These are phyloP conservation scores for Caradrina kadenii DNA, from an alignment of 2,888 invertebrate species.

Conservation along the genomic window DNA sequence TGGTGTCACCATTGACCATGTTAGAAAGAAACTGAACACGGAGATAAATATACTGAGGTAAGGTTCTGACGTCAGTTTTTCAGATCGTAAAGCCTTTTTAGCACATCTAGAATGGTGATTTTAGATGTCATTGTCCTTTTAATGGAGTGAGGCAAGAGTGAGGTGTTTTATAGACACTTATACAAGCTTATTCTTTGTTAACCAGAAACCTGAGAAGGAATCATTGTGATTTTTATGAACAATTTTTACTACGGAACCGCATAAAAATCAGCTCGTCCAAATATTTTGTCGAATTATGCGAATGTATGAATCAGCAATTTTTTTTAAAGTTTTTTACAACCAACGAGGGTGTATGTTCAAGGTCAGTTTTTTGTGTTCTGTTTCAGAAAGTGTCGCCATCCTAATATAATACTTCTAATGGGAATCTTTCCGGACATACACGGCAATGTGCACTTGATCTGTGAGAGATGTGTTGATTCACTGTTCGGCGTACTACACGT, in stretches of 20 bases:
- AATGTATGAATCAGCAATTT: too few species aligned
- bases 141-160: slow-evolving; percentile 12
- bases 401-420: slow-evolving; percentile 88
- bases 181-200: neutral
- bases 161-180: slow-evolving; percentile 1
- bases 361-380: neutral
- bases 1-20: slow-evolving; percentile 79
- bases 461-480: slow-evolving; percentile 86
- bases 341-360: neutral
- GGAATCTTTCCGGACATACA: slow-evolving; percentile 84
- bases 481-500: slow-evolving; percentile 84
- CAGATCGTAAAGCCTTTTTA: slow-evolving; percentile 30
- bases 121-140: slow-evolving; percentile 43
- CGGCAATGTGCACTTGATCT: slow-evolving; percentile 83
- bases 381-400: slow-evolving; percentile 88
- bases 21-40: slow-evolving; percentile 79
- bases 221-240: too few species aligned
- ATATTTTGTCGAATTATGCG: too few species aligned
- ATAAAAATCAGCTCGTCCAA: too few species aligned
- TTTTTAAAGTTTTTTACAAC: neutral
- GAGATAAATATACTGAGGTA: slow-evolving; percentile 87
- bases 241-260: too few species aligned
- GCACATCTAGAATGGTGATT: slow-evolving; percentile 13
- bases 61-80: slow-evolving; percentile 32
- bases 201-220: too few species aligned